Percentiles rank a stretch among this genome's conserved stretches.
Conservation (phyloP, 2,888 invertebrate species). For the Cryptophagus acutangulus region DNA sequence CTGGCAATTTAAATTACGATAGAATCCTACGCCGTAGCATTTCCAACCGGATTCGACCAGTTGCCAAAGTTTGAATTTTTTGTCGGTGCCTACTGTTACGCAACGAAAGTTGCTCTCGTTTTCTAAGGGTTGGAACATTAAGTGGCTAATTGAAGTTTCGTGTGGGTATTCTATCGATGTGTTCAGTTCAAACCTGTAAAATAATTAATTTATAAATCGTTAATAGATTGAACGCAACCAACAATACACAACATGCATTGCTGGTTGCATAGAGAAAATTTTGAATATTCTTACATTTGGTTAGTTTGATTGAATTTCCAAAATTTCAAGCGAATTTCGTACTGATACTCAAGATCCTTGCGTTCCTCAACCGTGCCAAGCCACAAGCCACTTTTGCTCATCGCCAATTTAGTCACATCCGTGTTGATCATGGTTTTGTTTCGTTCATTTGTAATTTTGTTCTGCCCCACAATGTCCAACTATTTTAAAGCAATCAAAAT, state of each 20-base stretch:
- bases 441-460: slow-evolving; percentile 62
- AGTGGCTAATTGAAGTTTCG: slow-evolving; percentile 54
- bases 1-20: slow-evolving; percentile 55
- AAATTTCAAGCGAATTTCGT: slow-evolving; percentile 69
- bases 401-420: slow-evolving; percentile 61
- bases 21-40: slow-evolving; percentile 60
- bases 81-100: slow-evolving; percentile 64
- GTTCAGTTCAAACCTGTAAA: slow-evolving; percentile 60
- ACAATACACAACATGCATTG: not conserved
- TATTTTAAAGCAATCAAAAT: slow-evolving; percentile 36
- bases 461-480: slow-evolving; percentile 68
- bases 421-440: slow-evolving; percentile 57
- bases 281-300: slow-evolving; percentile 53
- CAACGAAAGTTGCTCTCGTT: slow-evolving; percentile 49
- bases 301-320: slow-evolving; percentile 59
- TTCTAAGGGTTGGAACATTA: slow-evolving; percentile 57
- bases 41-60: slow-evolving; percentile 60
- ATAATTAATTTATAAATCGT: slow-evolving; percentile 15
- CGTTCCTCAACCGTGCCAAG: slow-evolving; percentile 66
- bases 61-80: slow-evolving; percentile 67
- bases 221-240: too few relatives aligned
- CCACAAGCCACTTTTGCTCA: slow-evolving; percentile 65
- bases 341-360: slow-evolving; percentile 51
- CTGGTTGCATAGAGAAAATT: too few relatives aligned
- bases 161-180: slow-evolving; percentile 72